Evolutionary conservation across 2,113 vertebrate genomes (phyloP).

Genomic region (Alaudala cheleensis): DNA sequence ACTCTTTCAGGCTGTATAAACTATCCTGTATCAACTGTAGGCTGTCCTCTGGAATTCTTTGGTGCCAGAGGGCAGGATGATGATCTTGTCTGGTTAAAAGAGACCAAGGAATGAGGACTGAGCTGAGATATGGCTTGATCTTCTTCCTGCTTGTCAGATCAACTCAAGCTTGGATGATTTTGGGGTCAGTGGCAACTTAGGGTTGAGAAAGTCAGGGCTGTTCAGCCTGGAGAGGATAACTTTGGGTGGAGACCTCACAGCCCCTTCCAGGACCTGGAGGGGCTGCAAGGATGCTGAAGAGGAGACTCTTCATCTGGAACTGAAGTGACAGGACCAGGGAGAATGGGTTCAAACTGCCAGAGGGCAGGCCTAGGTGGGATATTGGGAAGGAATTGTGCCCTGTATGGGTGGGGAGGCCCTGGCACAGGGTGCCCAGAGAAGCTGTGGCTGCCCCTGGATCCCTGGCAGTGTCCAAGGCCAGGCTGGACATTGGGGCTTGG

Average conservation of each 20-base stretch:
- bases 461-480: background rate
- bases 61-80: background rate
- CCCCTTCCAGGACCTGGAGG: background rate
- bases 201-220: background rate
- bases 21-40: accelerated
- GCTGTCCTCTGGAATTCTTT: background rate
- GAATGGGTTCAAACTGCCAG: background rate
- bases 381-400: background rate
- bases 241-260: background rate
- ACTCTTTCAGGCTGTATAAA: background rate
- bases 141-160: background rate
- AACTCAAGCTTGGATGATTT: background rate
- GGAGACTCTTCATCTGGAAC: background rate
- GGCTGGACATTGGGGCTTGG: background rate
- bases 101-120: background rate
- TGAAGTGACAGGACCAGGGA: no score
- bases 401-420: background rate
- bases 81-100: background rate
- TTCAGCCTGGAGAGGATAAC: background rate
- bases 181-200: background rate
- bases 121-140: background rate
- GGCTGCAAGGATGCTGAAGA: background rate
- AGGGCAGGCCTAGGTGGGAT: background rate
- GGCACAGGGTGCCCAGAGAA: background rate
- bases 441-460: background rate